phyloP scores from a whole-genome alignment of 2,888 invertebrate genomes.

The Synergus gifuensis region DNA sequence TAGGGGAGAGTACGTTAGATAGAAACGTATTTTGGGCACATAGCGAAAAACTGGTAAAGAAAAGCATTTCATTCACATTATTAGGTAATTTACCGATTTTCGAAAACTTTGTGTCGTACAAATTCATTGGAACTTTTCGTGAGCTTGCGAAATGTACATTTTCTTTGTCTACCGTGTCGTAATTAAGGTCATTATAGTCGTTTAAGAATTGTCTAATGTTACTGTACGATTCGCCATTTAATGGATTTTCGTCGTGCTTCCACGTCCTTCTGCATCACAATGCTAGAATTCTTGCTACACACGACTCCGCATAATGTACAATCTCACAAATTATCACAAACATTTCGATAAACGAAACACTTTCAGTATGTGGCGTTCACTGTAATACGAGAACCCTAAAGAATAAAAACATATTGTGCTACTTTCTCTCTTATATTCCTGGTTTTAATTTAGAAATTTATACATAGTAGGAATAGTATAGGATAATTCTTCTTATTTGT shows the following conservation, averaged over 20 bases:
- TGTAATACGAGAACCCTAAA: constrained; percentile 66
- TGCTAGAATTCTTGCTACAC: constrained; percentile 4
- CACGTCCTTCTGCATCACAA: constrained; percentile 19
- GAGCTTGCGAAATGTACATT: constrained; percentile 57
- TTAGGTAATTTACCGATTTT: constrained; percentile 50
- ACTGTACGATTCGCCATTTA: constrained; percentile 46
- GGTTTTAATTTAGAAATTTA: background rate
- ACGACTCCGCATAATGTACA: constrained; percentile 20
- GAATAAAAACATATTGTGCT: constrained; percentile 70
- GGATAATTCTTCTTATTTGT: no score
- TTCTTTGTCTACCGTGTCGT: constrained; percentile 56
- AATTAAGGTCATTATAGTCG: constrained; percentile 45
- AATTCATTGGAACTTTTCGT: constrained; percentile 56
- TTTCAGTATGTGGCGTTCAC: constrained; percentile 52
- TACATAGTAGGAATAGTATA: constrained; percentile 8
- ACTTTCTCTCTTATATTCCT: constrained; percentile 56
- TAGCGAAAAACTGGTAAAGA: constrained; percentile 51
- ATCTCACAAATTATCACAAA: constrained; percentile 48
- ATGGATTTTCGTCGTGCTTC: constrained; percentile 49
- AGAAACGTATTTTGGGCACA: constrained; percentile 50
- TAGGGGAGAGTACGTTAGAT: constrained; percentile 31
- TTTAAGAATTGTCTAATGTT: constrained; percentile 47
- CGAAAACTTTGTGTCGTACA: constrained; percentile 54
- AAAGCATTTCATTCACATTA: constrained; percentile 57
- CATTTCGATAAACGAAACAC: constrained; percentile 43